phyloP scores from a whole-genome alignment of 30 jellyfish, hydroid and myxozoan genomes.

The Rhopilema esculentum region DNA sequence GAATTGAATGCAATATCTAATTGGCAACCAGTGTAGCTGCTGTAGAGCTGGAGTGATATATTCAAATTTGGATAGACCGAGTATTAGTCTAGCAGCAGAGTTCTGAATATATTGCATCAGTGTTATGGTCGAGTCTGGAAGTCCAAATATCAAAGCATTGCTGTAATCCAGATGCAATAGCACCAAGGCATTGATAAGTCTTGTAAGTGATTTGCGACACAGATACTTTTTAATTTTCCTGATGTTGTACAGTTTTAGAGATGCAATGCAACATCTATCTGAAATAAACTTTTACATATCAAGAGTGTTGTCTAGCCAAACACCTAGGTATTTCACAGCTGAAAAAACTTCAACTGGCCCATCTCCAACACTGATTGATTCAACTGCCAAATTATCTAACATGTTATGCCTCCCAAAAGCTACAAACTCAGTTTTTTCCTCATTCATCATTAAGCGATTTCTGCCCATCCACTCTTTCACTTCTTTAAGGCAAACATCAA shows the following conservation, averaged over 20 bases:
- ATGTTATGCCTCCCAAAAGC: slow-evolving; percentile 43
- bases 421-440: slow-evolving; percentile 31
- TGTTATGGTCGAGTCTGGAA: slow-evolving; percentile 42
- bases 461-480: slow-evolving; percentile 58
- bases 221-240: slow-evolving; percentile 43
- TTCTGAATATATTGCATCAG: slow-evolving; percentile 32
- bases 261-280: slow-evolving; percentile 54
- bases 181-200: slow-evolving; percentile 39
- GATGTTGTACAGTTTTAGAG: slow-evolving; percentile 41
- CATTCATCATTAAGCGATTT: slow-evolving; percentile 35
- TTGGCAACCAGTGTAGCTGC: slow-evolving; percentile 51
- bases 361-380: slow-evolving; percentile 44
- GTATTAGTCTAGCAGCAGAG: slow-evolving; percentile 31
- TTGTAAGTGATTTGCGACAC: slow-evolving; percentile 41
- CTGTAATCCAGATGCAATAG: slow-evolving; percentile 52
- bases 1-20: slow-evolving; percentile 34
- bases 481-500: slow-evolving; percentile 41
- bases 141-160: slow-evolving; percentile 54
- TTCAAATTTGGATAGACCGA: slow-evolving; percentile 29
- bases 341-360: slow-evolving; percentile 47
- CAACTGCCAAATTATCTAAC: slow-evolving; percentile 39
- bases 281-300: slow-evolving; percentile 34
- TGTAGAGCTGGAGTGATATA: slow-evolving; percentile 47
- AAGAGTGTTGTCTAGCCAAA: slow-evolving; percentile 46
- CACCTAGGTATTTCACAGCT: slow-evolving; percentile 48